These are phyloP conservation scores for Pelosia muscerda DNA, from an alignment of 2,888 invertebrate genomes.

Conservation along the genomic window DNA sequence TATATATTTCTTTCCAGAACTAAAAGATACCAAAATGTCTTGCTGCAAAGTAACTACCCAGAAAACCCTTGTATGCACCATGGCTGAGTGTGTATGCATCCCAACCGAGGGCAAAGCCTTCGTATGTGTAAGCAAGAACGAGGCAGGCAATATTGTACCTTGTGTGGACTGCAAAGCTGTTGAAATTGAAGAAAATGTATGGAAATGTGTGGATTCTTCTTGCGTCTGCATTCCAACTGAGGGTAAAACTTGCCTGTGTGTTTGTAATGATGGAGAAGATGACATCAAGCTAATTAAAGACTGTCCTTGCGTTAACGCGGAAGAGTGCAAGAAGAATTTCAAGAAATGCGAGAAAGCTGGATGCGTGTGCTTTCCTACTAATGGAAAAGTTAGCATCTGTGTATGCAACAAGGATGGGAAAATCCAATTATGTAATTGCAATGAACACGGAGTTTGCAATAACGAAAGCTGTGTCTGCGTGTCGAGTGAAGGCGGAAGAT, in stretches of 20 bases:
- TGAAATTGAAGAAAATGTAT: constrained; percentile 32
- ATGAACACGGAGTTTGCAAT: constrained; percentile 18
- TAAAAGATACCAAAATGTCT: constrained; percentile 55
- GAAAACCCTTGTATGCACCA: constrained; percentile 54
- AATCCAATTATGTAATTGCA: constrained; percentile 40
- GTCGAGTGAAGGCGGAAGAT: constrained; percentile 33
- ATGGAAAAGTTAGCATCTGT: constrained; percentile 53
- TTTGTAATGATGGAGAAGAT: constrained; percentile 51
- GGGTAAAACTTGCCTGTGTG: constrained; percentile 49
- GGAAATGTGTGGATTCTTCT: constrained; percentile 44
- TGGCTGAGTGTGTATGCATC: constrained; percentile 59
- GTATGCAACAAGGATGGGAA: constrained; percentile 50
- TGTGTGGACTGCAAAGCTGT: constrained; percentile 45
- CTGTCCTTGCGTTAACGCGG: constrained; percentile 47
- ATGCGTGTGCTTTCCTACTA: constrained; percentile 53
- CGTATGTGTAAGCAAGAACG: constrained; percentile 44
- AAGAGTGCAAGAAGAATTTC: constrained; percentile 34
- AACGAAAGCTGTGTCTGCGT: constrained; percentile 31
- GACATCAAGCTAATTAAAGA: constrained; percentile 51
- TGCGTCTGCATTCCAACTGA: constrained; percentile 49
- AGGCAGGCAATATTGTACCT: constrained; percentile 42
- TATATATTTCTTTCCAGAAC: constrained; percentile 24
- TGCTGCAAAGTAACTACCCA: constrained; percentile 58
- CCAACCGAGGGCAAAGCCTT: constrained; percentile 47
- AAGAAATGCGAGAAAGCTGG: constrained; percentile 46